phyloP scores from a whole-genome alignment of 2,113 vertebrate species.

The Antechinus flavipes region DNA sequence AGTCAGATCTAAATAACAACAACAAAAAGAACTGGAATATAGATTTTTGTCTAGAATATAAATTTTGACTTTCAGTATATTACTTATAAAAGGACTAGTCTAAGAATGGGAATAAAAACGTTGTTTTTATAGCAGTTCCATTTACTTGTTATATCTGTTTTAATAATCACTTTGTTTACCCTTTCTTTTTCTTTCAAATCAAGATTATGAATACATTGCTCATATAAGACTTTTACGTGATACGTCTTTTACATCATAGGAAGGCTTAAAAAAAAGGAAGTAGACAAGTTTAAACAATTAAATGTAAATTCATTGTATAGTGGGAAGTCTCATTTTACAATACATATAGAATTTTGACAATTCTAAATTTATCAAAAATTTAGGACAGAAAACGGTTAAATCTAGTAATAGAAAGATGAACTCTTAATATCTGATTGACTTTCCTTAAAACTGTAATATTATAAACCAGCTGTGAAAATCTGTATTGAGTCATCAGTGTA shows the following conservation, averaged over 20 bases:
- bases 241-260: background rate
- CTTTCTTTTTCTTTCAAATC: constrained; percentile 35
- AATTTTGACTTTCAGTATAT: constrained; percentile 1
- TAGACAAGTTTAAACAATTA: constrained; percentile 11
- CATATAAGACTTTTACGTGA: background rate
- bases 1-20: too few relatives aligned
- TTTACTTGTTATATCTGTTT: background rate
- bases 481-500: background rate
- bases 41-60: constrained; percentile 9
- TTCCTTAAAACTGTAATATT: constrained; percentile 19
- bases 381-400: constrained; percentile 14
- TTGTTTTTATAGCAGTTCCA: background rate
- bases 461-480: constrained; percentile 1
- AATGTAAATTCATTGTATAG: background rate
- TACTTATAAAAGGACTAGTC: background rate
- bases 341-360: constrained; percentile 20
- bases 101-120: constrained; percentile 15
- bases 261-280: background rate
- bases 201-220: background rate
- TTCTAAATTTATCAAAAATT: constrained; percentile 19
- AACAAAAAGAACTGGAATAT: background rate
- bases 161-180: background rate
- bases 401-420: background rate
- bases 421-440: constrained; percentile 7
- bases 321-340: constrained; percentile 23